Percentiles rank a stretch among this genome's conserved stretches.
Conservation (phyloP, 2,797 vertebrate genomes). For the Enteromius treurensis region DNA sequence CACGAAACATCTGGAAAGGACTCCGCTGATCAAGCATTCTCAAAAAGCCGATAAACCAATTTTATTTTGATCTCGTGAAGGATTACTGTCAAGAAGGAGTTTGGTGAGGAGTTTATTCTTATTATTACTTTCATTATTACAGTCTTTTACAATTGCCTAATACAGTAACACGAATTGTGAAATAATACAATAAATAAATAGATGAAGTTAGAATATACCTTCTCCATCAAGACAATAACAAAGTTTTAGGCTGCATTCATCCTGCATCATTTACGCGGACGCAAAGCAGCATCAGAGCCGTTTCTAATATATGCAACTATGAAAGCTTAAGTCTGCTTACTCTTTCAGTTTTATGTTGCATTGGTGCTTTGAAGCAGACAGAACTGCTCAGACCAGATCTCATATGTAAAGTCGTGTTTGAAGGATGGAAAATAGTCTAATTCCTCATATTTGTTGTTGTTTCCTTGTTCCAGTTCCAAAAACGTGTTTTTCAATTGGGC, state of each 20-base stretch:
- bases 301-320: neutral
- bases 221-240: too few relatives aligned
- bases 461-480: conserved; percentile 17
- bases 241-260: neutral
- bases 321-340: neutral
- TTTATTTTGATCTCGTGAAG: conserved; percentile 25
- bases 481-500: neutral
- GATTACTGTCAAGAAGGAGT: conserved; percentile 46
- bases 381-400: neutral
- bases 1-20: conserved; percentile 23
- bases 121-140: neutral
- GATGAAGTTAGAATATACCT: neutral
- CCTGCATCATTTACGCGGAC: neutral
- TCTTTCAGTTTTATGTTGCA: neutral
- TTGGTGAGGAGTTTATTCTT: conserved; percentile 39
- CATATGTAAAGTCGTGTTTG: neutral
- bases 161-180: neutral
- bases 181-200: neutral
- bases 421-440: neutral
- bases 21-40: conserved; percentile 30
- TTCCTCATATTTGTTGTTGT: neutral
- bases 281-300: neutral
- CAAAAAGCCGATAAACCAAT: neutral
- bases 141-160: neutral
- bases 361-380: neutral